These are phyloP conservation scores for Pao palembangensis DNA, from an alignment of 2,113 vertebrate genomes.

Conservation along the genomic window DNA sequence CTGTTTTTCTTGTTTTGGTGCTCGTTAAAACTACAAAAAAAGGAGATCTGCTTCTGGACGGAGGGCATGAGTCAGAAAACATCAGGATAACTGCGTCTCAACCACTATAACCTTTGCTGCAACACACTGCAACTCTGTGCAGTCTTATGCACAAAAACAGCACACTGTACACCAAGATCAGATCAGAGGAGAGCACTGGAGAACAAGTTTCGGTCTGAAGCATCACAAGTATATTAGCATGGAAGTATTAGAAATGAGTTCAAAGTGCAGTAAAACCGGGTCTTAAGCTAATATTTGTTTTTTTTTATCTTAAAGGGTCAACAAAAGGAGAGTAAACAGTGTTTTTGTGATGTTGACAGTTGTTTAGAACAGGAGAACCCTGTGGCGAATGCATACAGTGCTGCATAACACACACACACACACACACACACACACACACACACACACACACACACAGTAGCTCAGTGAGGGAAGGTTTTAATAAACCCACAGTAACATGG, in stretches of 20 bases:
- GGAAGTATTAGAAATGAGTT: not conserved
- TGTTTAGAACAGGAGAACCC: constrained; percentile 40
- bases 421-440: constrained; percentile 6
- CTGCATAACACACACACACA: not conserved
- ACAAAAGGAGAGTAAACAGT: constrained; percentile 9
- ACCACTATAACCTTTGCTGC: too few species aligned
- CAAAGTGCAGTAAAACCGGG: not conserved
- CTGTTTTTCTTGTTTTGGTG: too few species aligned
- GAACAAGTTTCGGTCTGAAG: too few species aligned
- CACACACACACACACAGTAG: constrained; percentile 52
- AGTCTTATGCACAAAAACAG: too few species aligned
- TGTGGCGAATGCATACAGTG: constrained; percentile 25
- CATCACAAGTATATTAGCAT: too few species aligned
- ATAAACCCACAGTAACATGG: constrained; percentile 68
- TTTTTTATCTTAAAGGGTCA: not conserved
- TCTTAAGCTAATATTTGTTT: constrained; percentile 22
- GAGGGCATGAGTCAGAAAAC: too few species aligned
- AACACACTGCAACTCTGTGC: too few species aligned
- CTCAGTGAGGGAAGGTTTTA: constrained; percentile 63
- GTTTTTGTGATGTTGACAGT: constrained; percentile 34
- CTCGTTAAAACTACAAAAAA: too few species aligned
- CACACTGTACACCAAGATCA: too few species aligned
- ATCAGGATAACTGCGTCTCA: too few species aligned
- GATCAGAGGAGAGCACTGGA: too few species aligned
- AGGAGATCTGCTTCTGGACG: too few species aligned